phyloP scores from a whole-genome alignment of 2,113 vertebrate genomes.

The Platysteira castanea region DNA sequence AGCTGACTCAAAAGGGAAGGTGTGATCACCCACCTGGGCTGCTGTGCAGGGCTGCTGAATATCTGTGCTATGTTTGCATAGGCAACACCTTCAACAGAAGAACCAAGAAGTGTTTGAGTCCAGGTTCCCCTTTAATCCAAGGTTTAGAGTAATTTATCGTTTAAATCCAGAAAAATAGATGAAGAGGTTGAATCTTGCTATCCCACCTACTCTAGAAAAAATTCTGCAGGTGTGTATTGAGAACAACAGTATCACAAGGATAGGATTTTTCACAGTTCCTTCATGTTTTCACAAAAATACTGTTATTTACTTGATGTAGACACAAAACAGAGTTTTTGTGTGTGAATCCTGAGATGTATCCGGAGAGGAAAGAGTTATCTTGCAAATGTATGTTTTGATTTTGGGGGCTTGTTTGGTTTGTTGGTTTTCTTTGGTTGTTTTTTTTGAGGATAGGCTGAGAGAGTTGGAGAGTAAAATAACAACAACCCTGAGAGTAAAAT shows the following conservation, averaged over 20 bases:
- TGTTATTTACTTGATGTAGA: neutral
- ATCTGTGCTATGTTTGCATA: neutral
- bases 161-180: neutral
- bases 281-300: neutral
- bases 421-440: neutral
- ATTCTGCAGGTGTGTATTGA: neutral
- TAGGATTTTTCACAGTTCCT: neutral
- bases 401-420: neutral
- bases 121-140: neutral
- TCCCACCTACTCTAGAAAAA: neutral
- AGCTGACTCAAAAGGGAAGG: neutral
- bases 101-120: neutral
- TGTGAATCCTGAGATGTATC: neutral
- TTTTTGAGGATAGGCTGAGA: neutral
- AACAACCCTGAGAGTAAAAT: neutral
- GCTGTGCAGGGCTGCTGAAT: neutral
- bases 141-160: neutral
- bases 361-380: neutral
- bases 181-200: neutral
- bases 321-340: neutral
- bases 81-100: neutral
- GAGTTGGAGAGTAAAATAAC: neutral
- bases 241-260: neutral
- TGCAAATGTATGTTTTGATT: neutral
- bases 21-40: neutral